A percentile compares a stretch with the other conserved stretches of the same genome.
These are phyloP conservation scores for Hemibagrus wyckioides DNA, from an alignment of 2,113 vertebrate genomes.

Conservation along the genomic window DNA sequence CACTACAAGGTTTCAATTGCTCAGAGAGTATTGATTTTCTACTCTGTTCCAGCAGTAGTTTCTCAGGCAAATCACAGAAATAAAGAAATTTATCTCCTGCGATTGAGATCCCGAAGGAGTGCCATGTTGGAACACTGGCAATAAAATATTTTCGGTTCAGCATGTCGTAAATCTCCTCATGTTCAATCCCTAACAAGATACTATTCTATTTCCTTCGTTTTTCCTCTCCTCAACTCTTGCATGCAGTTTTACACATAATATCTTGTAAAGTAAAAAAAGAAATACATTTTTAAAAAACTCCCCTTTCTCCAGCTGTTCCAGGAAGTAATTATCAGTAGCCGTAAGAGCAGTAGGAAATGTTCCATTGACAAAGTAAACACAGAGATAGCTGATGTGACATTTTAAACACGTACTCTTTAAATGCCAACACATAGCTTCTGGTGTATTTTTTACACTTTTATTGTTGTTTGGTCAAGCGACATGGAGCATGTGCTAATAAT, in stretches of 20 bases:
- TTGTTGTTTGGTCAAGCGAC: neutral
- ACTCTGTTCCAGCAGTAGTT: neutral
- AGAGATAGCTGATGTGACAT: slow-evolving; percentile 20
- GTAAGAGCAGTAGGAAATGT: slow-evolving; percentile 22
- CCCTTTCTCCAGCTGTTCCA: neutral
- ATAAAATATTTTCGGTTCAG: neutral
- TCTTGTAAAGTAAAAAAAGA: neutral
- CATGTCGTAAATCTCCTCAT: neutral
- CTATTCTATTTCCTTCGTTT: neutral
- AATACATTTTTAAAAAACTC: neutral
- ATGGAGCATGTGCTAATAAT: neutral
- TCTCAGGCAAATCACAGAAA: neutral
- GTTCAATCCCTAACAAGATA: neutral
- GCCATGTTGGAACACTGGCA: neutral
- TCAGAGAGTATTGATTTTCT: neutral
- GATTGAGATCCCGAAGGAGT: neutral
- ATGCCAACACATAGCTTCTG: neutral
- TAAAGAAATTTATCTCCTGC: neutral
- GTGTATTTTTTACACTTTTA: neutral
- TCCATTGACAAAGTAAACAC: slow-evolving; percentile 4
- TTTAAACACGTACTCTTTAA: slow-evolving; percentile 4
- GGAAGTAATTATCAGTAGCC: slow-evolving; percentile 9
- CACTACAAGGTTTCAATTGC: neutral
- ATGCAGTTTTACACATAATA: neutral
- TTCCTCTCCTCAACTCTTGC: neutral